Base-by-base conservation (phyloP, 2,888 invertebrate genomes). In the Acanthosepion lycidas region DNA sequence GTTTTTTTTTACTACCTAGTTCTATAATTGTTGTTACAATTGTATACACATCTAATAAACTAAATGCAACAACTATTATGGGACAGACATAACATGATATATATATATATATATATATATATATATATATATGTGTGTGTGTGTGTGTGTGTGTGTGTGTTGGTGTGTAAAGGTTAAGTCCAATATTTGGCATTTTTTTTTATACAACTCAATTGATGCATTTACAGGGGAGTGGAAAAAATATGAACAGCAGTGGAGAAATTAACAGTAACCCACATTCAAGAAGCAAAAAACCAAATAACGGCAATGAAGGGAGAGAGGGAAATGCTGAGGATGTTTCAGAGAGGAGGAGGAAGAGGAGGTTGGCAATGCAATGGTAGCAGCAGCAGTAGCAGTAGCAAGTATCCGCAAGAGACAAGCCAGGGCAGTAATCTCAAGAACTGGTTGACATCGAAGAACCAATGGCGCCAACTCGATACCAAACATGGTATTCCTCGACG, bases 401-500 rank as follows among this genome's bases (percentile, higher is more conserved):
- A 92, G 18, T 49, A 51, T 53, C 92, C 26, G 28, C 92, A 92
- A 59, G 28, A 92, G 92, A 49, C 49, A 51, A 92, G 92, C 26
- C 12, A n/a, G 23, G 23, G 42, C 48, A 23, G 48, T 26, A 18
- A 18, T 49, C 92, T 92, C 53, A 92, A 92, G 92, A 92, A 92
- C 53, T 92, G 8, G 49, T 53, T 12, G 92, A 92, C 28, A 49
- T 92, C 6, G 92, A 49, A 55, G 94, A 94, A 33, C 64, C 94
- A 12, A 64, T 64, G 28, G 55, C 64, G 42, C 94, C 96, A 42
- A 96, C 96, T 91, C 96, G 95, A 95, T 96, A 96, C 96, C 96
- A 96, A 94, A 96, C 96, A 51, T 96, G 95, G 94, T 96, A 96
- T 93, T 97, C 96, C 48, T 95, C 95, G 6, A 97, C 96, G 93